Base-by-base conservation (phyloP, 2,797 vertebrate species). In the Scomberomorus guttatus region DNA sequence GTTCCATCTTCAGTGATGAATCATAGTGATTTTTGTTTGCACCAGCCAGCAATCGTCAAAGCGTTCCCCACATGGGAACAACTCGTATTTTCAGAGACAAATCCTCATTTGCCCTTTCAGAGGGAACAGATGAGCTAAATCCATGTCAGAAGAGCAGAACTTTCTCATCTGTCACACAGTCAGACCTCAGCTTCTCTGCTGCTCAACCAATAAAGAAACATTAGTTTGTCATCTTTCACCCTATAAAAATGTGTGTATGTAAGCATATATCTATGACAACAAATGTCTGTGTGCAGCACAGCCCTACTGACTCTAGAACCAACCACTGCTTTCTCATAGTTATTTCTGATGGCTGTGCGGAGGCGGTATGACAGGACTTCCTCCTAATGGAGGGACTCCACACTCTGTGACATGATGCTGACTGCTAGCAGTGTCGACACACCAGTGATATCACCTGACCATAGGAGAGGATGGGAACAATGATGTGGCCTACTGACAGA, bases 281-380 rank as follows among this genome's bases (percentile, higher is more conserved):
- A 55, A 50, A 46, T 32, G 27, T 37, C 5, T 62, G 44, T 12
- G 42, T 73, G 44, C 18, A 20, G 46, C 44, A 46, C 5, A 20
- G 46, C n/a, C 46, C 46, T 50, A 50, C n/a, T 50, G 46, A 24
- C 18, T 48, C 20, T 29, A 4, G 9, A 64, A 62, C 42, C n/a
- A 46, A 57, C 42, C 42, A 20, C 52, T 42, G 72, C 72, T 64
- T 52, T 65, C 77, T 77, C 63, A 51, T 55, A 71, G 72, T 79
- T 67, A 74, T 81, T 82, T 78, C 65, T 17, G 25, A 59, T 62
- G 73, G 67, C 54, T 71, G 68, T 72, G 68, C 44, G 46, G 69
- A 77, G 69, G 77, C 39, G 55, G 76, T 44, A 71, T 73, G 77
- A 76, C 77, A 80, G 70, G 81, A 83, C 81, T 83, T 87, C 77